phyloP scores from a whole-genome alignment of 2,113 vertebrate species.

The Psophia crepitans region DNA sequence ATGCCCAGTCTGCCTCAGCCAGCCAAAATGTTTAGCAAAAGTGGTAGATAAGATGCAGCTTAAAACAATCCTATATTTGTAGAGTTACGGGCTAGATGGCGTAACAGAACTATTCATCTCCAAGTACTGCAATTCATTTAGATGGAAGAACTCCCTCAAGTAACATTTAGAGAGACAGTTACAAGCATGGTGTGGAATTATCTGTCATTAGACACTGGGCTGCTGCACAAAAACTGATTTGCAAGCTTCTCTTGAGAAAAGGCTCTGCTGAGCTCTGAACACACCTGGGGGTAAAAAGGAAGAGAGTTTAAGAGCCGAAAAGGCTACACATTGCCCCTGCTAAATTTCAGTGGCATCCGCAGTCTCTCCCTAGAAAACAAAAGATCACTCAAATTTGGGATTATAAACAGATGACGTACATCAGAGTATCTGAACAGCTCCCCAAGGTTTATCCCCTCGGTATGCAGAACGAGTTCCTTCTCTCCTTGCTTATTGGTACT shows the following conservation, averaged over 20 bases:
- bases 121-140: neutral
- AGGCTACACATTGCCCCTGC: neutral
- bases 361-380: neutral
- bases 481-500: constrained; percentile 69
- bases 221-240: neutral
- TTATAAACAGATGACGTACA: constrained; percentile 51
- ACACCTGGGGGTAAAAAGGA: neutral
- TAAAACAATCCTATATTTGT: neutral
- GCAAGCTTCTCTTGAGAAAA: neutral
- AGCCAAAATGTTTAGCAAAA: neutral
- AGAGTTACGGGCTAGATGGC: neutral
- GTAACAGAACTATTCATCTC: neutral
- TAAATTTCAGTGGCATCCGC: neutral
- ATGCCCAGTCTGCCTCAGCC: neutral
- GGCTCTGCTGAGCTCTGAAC: neutral
- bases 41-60: neutral
- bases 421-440: constrained; percentile 88
- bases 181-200: neutral
- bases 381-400: neutral
- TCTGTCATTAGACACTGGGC: neutral
- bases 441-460: constrained; percentile 91
- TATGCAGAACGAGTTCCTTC: constrained; percentile 82
- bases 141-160: constrained; percentile 12
- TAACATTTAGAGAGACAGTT: neutral
- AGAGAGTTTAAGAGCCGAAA: neutral